Percentiles rank a stretch among this genome's conserved stretches.
Conservation (phyloP, 2,113 vertebrate genomes). For the Sorex fumeus region DNA sequence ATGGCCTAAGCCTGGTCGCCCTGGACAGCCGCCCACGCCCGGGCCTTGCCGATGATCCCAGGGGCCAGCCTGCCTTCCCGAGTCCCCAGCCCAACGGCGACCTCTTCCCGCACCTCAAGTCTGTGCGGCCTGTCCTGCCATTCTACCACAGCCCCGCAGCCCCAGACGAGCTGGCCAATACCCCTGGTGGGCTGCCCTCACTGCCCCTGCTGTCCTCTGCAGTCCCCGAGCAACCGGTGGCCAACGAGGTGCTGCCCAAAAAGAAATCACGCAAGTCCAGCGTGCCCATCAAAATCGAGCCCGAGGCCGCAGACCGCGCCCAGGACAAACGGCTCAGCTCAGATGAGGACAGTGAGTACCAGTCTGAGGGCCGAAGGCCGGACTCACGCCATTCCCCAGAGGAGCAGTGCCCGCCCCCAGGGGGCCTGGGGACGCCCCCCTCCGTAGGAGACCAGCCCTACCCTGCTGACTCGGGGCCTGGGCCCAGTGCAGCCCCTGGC, state of each 20-base stretch:
- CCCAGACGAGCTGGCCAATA: slow-evolving; percentile 96
- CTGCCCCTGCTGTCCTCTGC: slow-evolving; percentile 95
- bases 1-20: slow-evolving; percentile 87
- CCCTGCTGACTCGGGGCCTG: slow-evolving; percentile 81
- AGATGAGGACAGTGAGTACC: slow-evolving; percentile 91
- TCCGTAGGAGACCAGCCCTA: slow-evolving; percentile 84
- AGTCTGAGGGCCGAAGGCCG: slow-evolving; percentile 86
- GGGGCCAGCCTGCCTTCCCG: slow-evolving; percentile 89
- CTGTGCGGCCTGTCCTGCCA: slow-evolving; percentile 97
- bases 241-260: slow-evolving; percentile 93
- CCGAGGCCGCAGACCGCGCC: slow-evolving; percentile 90
- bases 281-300: slow-evolving; percentile 99
- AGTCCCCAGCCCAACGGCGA: slow-evolving; percentile 93
- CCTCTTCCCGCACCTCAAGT: slow-evolving; percentile 97
- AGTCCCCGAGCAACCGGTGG: slow-evolving; percentile 90
- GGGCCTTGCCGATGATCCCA: slow-evolving; percentile 92
- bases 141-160: slow-evolving; percentile 97
- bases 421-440: slow-evolving; percentile 81
- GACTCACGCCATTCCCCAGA: slow-evolving; percentile 58
- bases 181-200: slow-evolving; percentile 95
- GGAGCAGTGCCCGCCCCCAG: slow-evolving; percentile 81
- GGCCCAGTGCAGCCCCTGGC: slow-evolving; percentile 35
- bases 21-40: slow-evolving; percentile 89
- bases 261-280: slow-evolving; percentile 99
- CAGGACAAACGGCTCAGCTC: slow-evolving; percentile 90